phyloP scores from a whole-genome alignment of 2,797 vertebrate genomes.

The Coregonus ussuriensis region DNA sequence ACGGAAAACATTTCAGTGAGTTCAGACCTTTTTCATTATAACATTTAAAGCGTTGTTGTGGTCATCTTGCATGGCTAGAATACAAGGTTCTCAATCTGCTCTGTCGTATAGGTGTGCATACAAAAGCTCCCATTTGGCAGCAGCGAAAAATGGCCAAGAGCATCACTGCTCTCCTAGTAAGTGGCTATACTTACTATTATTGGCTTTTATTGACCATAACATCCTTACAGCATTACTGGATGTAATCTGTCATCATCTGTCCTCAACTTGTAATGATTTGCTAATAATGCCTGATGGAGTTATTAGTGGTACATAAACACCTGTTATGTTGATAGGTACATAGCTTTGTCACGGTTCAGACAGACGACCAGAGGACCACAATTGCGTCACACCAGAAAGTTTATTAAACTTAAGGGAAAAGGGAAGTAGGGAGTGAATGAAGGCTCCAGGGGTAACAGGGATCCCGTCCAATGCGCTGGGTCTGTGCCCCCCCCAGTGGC shows the following conservation, averaged over 20 bases:
- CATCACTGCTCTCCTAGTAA: not conserved
- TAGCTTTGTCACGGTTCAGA: too few species aligned
- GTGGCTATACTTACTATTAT: not conserved
- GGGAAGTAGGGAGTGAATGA: too few species aligned
- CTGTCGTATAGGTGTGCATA: constrained; percentile 14
- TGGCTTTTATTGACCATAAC: not conserved
- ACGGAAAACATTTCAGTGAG: not conserved
- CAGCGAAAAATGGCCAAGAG: not conserved
- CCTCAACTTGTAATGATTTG: not conserved
- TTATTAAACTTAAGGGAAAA: too few species aligned
- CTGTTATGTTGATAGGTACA: constrained; percentile 29
- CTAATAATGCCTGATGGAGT: constrained; percentile 31
- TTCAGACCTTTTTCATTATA: constrained; percentile 10
- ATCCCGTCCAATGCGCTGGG: too few species aligned
- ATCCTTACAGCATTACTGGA: constrained; percentile 1
- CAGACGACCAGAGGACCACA: too few species aligned
- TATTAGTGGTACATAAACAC: constrained; percentile 28
- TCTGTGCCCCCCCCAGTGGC: too few species aligned
- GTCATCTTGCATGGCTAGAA: not conserved
- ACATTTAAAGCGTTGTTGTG: not conserved
- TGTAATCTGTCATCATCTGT: constrained; percentile 13
- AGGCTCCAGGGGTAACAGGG: too few species aligned
- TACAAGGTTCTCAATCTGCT: not conserved
- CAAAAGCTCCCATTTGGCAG: not conserved
- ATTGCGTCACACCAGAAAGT: too few species aligned